These are phyloP conservation scores for Epinephelus fuscoguttatus DNA, from an alignment of 2,113 vertebrate species.

Conservation along the genomic window DNA sequence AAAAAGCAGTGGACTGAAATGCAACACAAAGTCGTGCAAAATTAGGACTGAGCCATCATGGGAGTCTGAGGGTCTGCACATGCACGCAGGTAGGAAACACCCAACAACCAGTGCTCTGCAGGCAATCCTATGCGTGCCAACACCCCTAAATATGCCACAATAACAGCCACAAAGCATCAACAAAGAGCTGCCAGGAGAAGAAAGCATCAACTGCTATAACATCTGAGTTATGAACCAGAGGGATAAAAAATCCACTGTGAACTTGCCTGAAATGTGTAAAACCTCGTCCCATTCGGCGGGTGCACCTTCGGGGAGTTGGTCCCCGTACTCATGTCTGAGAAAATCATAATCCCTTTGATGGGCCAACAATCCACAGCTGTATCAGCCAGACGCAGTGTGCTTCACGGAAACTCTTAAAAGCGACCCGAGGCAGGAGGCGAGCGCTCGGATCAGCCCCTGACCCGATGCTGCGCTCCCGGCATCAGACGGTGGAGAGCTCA, in stretches of 20 bases:
- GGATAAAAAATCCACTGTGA: not conserved
- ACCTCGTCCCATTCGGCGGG: conserved; percentile 96
- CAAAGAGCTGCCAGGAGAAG: not conserved
- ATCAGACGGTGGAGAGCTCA: conserved; percentile 45
- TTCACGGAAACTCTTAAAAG: conserved; percentile 10
- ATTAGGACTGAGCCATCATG: not conserved
- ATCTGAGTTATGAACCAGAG: not conserved
- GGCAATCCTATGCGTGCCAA: not conserved
- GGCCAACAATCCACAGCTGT: conserved; percentile 85
- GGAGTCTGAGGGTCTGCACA: not conserved
- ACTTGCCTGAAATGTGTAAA: conserved; percentile 98
- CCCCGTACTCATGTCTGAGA: conserved; percentile 96
- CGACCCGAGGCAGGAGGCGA: conserved; percentile 45
- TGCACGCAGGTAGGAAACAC: conserved; percentile 41
- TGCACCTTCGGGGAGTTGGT: conserved; percentile 96
- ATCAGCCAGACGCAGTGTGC: not conserved
- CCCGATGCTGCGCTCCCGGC: conserved; percentile 73
- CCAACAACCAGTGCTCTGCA: conserved; percentile 5
- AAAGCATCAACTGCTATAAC: not conserved
- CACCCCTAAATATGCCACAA: not conserved
- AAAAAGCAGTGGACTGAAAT: not conserved
- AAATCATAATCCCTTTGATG: conserved; percentile 93
- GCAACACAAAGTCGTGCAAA: not conserved
- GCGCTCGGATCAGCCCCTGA: conserved; percentile 83
- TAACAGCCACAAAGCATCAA: conserved; percentile 1